These are phyloP conservation scores for Acropora yongei DNA, from an alignment of 64 coral and sea anemone species.

Conservation along the genomic window DNA sequence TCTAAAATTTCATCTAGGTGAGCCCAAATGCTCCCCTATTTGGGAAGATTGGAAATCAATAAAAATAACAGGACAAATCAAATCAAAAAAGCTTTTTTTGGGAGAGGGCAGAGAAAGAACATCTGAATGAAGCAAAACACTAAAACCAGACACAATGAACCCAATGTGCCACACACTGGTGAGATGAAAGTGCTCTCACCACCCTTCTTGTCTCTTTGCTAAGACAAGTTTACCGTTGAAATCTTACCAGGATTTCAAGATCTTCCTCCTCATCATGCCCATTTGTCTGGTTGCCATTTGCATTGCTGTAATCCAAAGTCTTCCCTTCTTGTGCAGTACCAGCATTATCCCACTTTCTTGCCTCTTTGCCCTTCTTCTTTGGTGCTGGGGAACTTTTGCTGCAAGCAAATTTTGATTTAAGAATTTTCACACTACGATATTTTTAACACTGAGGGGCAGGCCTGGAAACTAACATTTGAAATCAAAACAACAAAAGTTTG, in stretches of 20 bases:
- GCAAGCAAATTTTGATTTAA: neutral
- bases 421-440: neutral
- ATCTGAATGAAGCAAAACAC: too few relatives aligned
- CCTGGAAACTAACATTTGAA: too few relatives aligned
- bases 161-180: too few relatives aligned
- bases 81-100: too few relatives aligned
- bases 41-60: too few relatives aligned
- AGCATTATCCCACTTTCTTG: conserved; percentile 81
- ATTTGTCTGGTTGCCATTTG: conserved; percentile 67
- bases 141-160: too few relatives aligned
- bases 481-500: too few relatives aligned
- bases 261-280: conserved; percentile 85
- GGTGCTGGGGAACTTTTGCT: conserved; percentile 86
- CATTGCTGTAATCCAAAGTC: conserved; percentile 68
- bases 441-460: too few relatives aligned
- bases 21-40: too few relatives aligned
- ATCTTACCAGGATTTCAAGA: conserved; percentile 72
- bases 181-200: neutral
- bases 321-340: conserved; percentile 70
- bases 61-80: too few relatives aligned
- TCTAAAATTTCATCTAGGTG: too few relatives aligned
- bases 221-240: neutral
- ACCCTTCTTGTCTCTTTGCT: neutral
- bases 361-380: conserved; percentile 78
- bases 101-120: too few relatives aligned